phyloP scores from a whole-genome alignment of 2,113 vertebrate species.

The Gallinago undulata region DNA sequence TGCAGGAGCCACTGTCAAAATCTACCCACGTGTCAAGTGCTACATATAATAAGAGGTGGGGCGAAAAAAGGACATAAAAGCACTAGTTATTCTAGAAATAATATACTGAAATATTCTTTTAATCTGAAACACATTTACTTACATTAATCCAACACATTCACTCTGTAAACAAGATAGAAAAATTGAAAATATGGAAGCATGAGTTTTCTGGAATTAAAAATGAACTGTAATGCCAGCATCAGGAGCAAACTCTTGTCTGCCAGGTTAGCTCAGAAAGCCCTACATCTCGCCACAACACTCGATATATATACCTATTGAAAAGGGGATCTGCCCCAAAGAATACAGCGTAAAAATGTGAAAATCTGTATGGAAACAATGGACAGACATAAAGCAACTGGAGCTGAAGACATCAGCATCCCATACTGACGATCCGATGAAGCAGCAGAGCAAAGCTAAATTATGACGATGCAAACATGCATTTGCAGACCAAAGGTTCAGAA shows the following conservation, averaged over 20 bases:
- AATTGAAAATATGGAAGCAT: background rate
- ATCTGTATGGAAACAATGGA: background rate
- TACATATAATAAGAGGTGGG: background rate
- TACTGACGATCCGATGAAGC: background rate
- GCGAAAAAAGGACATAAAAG: background rate
- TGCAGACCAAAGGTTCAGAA: background rate
- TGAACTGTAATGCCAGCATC: background rate
- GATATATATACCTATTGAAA: background rate
- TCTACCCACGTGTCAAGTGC: background rate
- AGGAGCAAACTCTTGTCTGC: background rate
- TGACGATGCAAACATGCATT: background rate
- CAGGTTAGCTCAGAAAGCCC: background rate
- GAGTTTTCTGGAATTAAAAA: background rate
- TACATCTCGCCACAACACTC: background rate
- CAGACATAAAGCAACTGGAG: background rate
- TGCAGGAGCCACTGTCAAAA: background rate
- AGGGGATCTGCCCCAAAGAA: background rate
- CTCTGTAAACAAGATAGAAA: background rate
- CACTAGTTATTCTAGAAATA: background rate
- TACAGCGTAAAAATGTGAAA: background rate
- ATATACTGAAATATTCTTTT: background rate
- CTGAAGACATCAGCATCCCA: background rate
- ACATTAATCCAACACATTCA: background rate
- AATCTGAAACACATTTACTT: background rate
- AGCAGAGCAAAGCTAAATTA: background rate